Base-by-base conservation (phyloP, 2,113 vertebrate species). In the Nanorana parkeri region DNA sequence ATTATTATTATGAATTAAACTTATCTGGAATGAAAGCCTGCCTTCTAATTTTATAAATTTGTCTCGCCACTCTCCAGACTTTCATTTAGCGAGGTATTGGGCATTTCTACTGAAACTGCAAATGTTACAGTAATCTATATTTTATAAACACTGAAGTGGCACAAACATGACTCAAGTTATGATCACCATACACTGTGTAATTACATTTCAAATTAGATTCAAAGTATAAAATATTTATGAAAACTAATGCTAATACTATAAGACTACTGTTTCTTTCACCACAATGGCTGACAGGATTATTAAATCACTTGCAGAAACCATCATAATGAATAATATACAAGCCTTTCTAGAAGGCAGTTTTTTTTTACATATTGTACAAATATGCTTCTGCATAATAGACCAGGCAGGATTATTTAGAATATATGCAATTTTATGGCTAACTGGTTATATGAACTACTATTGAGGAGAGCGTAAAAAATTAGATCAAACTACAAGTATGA, bases 151-250 rank as follows among this genome's bases (percentile, higher is more conserved):
- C 71, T 72, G 41, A 80, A 32, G 56, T n/a, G 23, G 67, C 67
- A 72, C 4, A 56, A 52, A 80, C 71, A 67, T 78, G 77, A 78
- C 64, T 68, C 41, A 60, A 55, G 51, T 68, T 51, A 17, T 55
- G 51, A 79, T 71, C 68, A 28, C 54, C 23, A 16, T 64, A 52
- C 54, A 63, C 68, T 72, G 78, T 80, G 68, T 80, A 80, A 80
- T 80, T 80, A 80, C 78, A 80, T 80, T 72, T 64, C 78, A 80
- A 26, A 80, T 71, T 80, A 80, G 78, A 80, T 21, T 58, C 68
- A 51, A 24, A 52, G 56, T 72, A 54, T 80, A 61, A 71, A 80
- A 80, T 80, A 80, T 80, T 80, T 80, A 80, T 71, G 60, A 52
- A 61, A 80, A 61, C 55, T 80, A 80, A 72, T 80, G 68, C 68